These are phyloP conservation scores for Trachemys scripta DNA, from an alignment of 2,113 vertebrate genomes.

Conservation along the genomic window DNA sequence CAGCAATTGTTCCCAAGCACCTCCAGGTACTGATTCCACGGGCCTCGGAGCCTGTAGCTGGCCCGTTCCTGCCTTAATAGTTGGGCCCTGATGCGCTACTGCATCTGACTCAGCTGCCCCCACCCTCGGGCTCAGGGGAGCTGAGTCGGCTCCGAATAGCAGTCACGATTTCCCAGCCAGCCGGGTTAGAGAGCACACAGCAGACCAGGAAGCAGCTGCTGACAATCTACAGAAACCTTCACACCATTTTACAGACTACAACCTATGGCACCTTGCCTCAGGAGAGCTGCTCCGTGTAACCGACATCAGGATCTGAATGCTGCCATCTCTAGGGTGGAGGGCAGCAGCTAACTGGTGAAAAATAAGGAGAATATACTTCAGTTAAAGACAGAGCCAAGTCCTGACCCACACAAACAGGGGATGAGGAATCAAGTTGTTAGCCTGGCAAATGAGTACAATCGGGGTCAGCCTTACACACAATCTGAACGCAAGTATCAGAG, in stretches of 20 bases:
- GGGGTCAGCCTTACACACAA: no score
- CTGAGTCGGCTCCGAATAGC: neutral
- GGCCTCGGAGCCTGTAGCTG: neutral
- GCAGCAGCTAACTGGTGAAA: no score
- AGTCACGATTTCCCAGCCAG: neutral
- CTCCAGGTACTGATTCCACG: no score
- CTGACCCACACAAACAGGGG: no score
- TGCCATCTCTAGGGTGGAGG: no score
- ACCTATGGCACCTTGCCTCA: neutral
- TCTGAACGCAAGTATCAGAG: no score
- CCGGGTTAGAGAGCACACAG: neutral
- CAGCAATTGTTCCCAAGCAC: neutral
- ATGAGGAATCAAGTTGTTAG: no score
- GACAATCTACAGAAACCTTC: neutral
- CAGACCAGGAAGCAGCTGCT: neutral
- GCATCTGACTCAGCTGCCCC: neutral
- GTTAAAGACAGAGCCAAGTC: neutral
- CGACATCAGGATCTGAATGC: neutral
- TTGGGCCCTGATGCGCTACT: neutral
- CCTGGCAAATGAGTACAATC: neutral
- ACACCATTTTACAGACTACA: no score
- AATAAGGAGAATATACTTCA: no score
- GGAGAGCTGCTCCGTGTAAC: neutral
- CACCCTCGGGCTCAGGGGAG: no score
- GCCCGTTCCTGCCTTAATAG: neutral